Evolutionary conservation across 2,797 vertebrate genomes (phyloP).

Genomic region (Gymnocypris eckloni): DNA sequence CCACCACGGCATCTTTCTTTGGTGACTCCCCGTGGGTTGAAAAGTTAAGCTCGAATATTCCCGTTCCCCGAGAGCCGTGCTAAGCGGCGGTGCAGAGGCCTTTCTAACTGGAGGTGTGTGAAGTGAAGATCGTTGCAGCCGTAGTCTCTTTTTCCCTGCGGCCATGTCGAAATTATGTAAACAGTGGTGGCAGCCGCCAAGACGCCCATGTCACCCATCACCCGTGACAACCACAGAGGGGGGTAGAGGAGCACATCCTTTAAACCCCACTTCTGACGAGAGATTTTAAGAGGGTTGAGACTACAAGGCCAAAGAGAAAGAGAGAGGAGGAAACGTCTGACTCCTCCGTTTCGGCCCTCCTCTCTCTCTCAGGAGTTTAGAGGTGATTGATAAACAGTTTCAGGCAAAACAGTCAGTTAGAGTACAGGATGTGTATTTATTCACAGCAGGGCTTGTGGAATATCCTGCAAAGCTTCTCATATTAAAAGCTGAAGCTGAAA

Average conservation of each 20-base stretch:
- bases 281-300: slow-evolving; percentile 59
- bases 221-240: slow-evolving; percentile 51
- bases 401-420: slow-evolving; percentile 39
- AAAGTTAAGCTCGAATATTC: slow-evolving; percentile 59
- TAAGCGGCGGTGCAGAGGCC: slow-evolving; percentile 24
- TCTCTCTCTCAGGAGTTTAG: slow-evolving; percentile 7
- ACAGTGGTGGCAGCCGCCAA: slow-evolving; percentile 59
- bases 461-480: slow-evolving; percentile 42
- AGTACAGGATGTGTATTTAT: slow-evolving; percentile 53
- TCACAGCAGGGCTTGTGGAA: slow-evolving; percentile 49
- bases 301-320: slow-evolving; percentile 50
- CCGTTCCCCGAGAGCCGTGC: slow-evolving; percentile 33
- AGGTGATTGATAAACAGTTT: slow-evolving; percentile 31
- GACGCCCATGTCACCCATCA: slow-evolving; percentile 57
- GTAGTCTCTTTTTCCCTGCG: slow-evolving; percentile 54
- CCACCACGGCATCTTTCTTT: slow-evolving; percentile 17
- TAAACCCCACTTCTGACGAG: slow-evolving; percentile 61
- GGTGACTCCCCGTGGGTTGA: slow-evolving; percentile 48
- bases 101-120: slow-evolving; percentile 57
- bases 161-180: slow-evolving; percentile 65
- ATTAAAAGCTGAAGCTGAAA: slow-evolving; percentile 38
- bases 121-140: slow-evolving; percentile 41
- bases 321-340: slow-evolving; percentile 34
- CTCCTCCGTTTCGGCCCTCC: slow-evolving; percentile 18
- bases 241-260: slow-evolving; percentile 56